Evolutionary conservation across 2,797 vertebrate genomes (phyloP), one percentile per base, ranked within the genome.

Genomic region (Sphenopsis melanotis): DNA sequence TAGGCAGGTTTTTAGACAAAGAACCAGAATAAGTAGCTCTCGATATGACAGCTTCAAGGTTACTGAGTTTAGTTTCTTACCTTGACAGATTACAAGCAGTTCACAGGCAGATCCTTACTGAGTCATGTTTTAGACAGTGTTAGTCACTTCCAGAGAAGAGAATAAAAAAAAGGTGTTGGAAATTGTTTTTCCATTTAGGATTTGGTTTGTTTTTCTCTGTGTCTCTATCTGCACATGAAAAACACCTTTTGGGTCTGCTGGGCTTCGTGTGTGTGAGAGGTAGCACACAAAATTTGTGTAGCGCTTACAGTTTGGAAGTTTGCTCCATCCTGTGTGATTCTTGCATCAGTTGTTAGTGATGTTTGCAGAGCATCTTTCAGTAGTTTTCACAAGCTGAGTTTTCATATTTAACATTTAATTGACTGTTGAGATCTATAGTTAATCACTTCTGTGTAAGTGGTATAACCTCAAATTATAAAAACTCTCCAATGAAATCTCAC

Each of bases 401-500:
- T 72, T 59, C 19, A 7, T 53, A 77, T 74, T 79, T 52, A 47
- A 24, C 27, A 37, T 80, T 19, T 63, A 30, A 9, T 68, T 92
- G 32, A 16, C 12, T 64, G 27, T 37, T 70, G 39, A 95, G 52
- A 49, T 21, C n/a, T 3, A 1, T 55, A 41, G 19, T 60, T 85
- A 53, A 15, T 80, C 12, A 11, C 26, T 77, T 85, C 22, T 75
- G 42, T 24, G 1, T 52, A 57, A 36, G 64, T 76, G n/a, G 6
- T 69, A 30, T 66, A 68, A 84, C 30, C 44, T 77, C 18, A 77
- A 88, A 55, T 14, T 1, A 34, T 34, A 79, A 85, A 55, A 0
- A 0, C 1, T 0, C 2, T 2, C 5, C 17, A 69, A 10, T 22
- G 27, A 18, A 70, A 86, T 83, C 44, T 75, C 46, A 36, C 10